Evolutionary conservation across 2,888 invertebrate genomes (phyloP), one percentile per base, ranked within the genome.

Genomic region (Andricus quercusramuli): DNA sequence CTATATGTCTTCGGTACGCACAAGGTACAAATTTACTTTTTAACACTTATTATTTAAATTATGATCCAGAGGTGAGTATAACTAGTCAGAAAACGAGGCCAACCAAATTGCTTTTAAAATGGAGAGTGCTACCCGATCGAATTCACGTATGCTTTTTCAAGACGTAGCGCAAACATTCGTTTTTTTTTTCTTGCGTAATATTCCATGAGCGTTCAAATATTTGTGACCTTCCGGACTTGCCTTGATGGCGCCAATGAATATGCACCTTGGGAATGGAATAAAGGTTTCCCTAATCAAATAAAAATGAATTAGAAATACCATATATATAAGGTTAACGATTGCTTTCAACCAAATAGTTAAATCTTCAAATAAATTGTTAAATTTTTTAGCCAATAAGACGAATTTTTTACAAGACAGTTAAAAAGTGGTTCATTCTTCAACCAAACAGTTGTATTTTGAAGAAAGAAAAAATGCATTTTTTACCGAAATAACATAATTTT

Each of bases 41-140:
- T 41, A 44, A 68, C 25, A 44, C 68, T 68, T 68, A 68, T 68
- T 68, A 68, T 68, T 68, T 68, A 68, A 68, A 68, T 68, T 4
- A 25, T 15, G 5, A 62, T 44, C 25, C 68, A 47, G 44, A 68
- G 68, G 68, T 44, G 68, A 47, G 41, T 68, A 68, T 44, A 68
- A 68, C 41, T 68, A 68, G 68, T 44, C 44, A 68, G 68, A 68
- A 22, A 44, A 44, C 44, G 68, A 68, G 13, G 22, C 68, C 44
- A 20, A 37, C 67, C 13, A 47, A 68, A 44, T 68, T 47, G 68
- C 68, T 47, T 68, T 68, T 68, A 68, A 68, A 68, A 68, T 44
- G 68, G 44, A 22, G 44, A 68, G 68, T 68, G 62, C 62, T 44
- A 68, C 37, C 41, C 22, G 47, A 68, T 68, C 44, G 44, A 44